Evolutionary conservation across 2,113 vertebrate genomes (phyloP).

Genomic region (Paradoxurus hermaphroditus): DNA sequence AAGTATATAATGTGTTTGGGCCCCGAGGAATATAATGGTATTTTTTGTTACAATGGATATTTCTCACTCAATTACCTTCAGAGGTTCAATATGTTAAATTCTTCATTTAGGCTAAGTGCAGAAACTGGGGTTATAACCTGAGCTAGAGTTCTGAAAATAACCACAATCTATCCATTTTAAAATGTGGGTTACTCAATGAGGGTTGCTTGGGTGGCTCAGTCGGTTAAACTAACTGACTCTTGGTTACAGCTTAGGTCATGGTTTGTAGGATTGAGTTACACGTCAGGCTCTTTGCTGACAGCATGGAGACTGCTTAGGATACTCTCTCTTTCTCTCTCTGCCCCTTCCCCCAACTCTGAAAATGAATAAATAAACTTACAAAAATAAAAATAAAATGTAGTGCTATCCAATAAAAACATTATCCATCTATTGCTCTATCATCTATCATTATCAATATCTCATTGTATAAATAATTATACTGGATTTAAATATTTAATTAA

Average conservation of each 20-base stretch:
- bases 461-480: not conserved
- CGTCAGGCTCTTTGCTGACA: too few species aligned
- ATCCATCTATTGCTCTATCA: not conserved
- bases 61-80: slow-evolving; percentile 5
- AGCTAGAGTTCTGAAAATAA: not conserved
- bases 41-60: not conserved
- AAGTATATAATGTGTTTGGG: not conserved
- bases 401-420: not conserved
- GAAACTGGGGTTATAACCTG: not conserved
- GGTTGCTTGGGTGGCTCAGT: too few species aligned
- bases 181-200: not conserved
- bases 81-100: not conserved
- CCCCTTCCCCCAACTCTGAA: too few species aligned
- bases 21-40: not conserved
- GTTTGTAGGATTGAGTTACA: too few species aligned
- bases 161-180: not conserved
- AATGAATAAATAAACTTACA: too few species aligned
- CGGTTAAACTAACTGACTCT: too few species aligned
- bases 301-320: too few species aligned
- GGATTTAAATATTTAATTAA: not conserved
- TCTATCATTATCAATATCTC: not conserved
- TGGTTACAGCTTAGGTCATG: too few species aligned
- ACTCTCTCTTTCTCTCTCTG: too few species aligned
- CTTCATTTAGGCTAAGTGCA: not conserved
- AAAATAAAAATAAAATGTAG: not conserved